These are phyloP conservation scores for Cranoglanis bouderius DNA, from an alignment of 2,113 vertebrate genomes.

Conservation along the genomic window DNA sequence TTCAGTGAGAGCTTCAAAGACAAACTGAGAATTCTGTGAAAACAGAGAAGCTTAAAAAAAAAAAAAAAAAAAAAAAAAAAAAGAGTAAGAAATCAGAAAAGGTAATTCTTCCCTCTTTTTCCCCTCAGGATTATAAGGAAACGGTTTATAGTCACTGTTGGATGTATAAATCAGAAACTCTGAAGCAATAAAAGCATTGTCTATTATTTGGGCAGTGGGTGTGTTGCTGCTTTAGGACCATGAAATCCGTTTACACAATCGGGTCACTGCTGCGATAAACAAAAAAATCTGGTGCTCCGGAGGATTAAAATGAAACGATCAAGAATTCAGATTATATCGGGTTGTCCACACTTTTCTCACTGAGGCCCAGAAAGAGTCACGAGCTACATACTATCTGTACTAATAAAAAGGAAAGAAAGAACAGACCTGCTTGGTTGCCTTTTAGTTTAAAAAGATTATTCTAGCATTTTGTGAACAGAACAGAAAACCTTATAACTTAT, in stretches of 20 bases:
- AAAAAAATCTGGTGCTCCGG: background rate
- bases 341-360: background rate
- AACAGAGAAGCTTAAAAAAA: background rate
- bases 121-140: background rate
- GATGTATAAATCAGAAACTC: background rate
- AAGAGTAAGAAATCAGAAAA: background rate
- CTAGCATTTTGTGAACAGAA: background rate
- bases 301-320: background rate
- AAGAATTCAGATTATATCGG: no score
- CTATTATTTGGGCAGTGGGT: background rate
- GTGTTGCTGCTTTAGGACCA: background rate
- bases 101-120: background rate
- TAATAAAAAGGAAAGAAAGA: background rate
- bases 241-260: background rate
- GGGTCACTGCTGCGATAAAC: background rate
- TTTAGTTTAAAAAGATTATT: background rate
- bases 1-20: conserved; percentile 50
- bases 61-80: background rate
- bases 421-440: background rate
- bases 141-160: background rate
- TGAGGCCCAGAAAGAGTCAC: background rate
- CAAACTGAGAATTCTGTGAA: conserved; percentile 7
- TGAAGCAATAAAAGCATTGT: background rate
- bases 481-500: background rate
- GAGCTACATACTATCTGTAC: background rate